phyloP scores from a whole-genome alignment of 1,140 invertebrate genomes.

The Rhagoletis pomonella region DNA sequence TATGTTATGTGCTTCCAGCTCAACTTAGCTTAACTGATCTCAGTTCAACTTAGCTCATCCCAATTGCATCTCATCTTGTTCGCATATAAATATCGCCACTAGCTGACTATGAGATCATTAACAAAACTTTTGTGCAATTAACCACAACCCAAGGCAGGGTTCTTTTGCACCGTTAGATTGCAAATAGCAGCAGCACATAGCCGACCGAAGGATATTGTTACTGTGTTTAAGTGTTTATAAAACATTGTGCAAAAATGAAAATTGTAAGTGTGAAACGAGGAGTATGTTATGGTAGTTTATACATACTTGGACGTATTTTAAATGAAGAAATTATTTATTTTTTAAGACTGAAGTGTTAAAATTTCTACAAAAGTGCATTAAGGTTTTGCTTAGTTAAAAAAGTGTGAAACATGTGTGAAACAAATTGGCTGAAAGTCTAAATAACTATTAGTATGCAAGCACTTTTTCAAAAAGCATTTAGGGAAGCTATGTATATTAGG shows the following conservation, averaged over 20 bases:
- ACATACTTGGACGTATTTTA: too few species aligned
- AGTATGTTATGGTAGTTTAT: too few species aligned
- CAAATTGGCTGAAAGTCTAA: too few species aligned
- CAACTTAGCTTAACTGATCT: slow-evolving; percentile 3
- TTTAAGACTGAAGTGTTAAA: too few species aligned
- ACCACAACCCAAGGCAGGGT: slow-evolving; percentile 60
- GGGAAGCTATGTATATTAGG: too few species aligned
- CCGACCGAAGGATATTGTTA: slow-evolving; percentile 27
- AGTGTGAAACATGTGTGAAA: too few species aligned
- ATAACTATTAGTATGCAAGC: too few species aligned
- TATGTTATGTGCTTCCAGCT: background rate
- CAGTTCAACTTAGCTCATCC: slow-evolving; percentile 16
- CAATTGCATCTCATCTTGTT: slow-evolving; percentile 55
- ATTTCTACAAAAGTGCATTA: too few species aligned
- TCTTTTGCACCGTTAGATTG: slow-evolving; percentile 54
- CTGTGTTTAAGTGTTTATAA: slow-evolving; percentile 52
- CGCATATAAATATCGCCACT: slow-evolving; percentile 71
- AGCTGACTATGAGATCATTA: slow-evolving; percentile 73
- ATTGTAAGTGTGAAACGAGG: slow-evolving; percentile 65
- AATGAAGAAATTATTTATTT: too few species aligned
- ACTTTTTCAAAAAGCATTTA: too few species aligned
- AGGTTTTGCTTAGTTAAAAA: too few species aligned
- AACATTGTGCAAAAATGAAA: slow-evolving; percentile 63
- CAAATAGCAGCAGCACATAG: slow-evolving; percentile 29
- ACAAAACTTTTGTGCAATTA: slow-evolving; percentile 72